These are phyloP conservation scores for Psittacula cyanocephala DNA, from an alignment of 2,113 vertebrate species.

Conservation along the genomic window DNA sequence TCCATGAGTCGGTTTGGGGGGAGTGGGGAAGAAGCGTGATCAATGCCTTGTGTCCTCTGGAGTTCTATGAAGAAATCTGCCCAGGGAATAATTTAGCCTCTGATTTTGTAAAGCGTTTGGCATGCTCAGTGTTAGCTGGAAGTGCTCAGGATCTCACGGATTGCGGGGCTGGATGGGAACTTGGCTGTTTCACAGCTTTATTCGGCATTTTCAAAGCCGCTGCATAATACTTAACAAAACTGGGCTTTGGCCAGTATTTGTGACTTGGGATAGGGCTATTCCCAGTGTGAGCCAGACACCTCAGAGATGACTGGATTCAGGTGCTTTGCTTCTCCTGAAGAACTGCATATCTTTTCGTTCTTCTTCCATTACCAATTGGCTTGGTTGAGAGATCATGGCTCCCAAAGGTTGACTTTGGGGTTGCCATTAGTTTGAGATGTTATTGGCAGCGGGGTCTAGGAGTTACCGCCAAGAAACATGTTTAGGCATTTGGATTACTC, in stretches of 20 bases:
- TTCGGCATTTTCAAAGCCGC: neutral
- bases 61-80: neutral
- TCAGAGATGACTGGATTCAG: neutral
- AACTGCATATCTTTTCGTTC: fast-evolving
- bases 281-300: neutral
- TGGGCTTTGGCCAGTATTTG: neutral
- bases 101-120: neutral
- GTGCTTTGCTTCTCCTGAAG: neutral
- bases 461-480: neutral
- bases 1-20: fast-evolving
- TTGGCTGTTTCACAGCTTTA: neutral
- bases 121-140: neutral
- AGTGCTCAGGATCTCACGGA: neutral
- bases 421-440: neutral
- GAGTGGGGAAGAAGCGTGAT: fast-evolving
- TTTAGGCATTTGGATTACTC: neutral
- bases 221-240: neutral
- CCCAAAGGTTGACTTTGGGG: constrained; percentile 35
- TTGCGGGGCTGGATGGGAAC: neutral
- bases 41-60: neutral
- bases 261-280: neutral
- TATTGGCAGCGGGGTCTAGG: neutral
- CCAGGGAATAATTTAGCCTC: neutral
- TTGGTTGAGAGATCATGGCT: neutral
- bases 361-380: neutral